Evolutionary conservation across 2,113 vertebrate species (phyloP).

Genomic region (Odocoileus virginianus): DNA sequence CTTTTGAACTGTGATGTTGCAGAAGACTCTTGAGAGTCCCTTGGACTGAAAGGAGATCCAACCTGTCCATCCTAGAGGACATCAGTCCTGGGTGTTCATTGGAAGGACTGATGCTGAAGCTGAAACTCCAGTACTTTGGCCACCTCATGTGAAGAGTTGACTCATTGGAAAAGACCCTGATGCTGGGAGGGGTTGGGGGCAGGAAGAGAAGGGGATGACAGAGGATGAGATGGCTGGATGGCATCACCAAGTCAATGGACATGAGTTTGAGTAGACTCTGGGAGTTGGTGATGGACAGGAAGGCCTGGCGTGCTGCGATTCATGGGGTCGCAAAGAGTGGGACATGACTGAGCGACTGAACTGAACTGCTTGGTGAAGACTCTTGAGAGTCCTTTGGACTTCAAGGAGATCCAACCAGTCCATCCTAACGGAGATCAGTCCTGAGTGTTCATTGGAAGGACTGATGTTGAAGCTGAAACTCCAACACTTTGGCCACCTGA

Average conservation of each 20-base stretch:
- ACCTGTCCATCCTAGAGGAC: fast-evolving
- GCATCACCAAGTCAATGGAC: background rate
- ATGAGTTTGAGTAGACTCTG: fast-evolving
- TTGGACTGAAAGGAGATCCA: too few relatives aligned
- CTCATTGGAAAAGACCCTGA: too few relatives aligned
- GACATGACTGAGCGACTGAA: background rate
- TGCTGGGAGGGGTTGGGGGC: too few relatives aligned
- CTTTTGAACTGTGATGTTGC: too few relatives aligned
- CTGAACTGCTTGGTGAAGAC: background rate
- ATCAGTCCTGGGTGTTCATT: too few relatives aligned
- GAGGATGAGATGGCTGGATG: background rate
- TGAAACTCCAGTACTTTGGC: too few relatives aligned
- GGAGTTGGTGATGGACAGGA: background rate
- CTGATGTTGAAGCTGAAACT: background rate
- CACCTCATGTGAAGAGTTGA: too few relatives aligned
- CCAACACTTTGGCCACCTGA: background rate
- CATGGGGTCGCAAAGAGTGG: background rate
- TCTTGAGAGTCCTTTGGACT: background rate
- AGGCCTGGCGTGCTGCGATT: fast-evolving
- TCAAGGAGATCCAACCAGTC: background rate
- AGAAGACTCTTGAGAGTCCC: too few relatives aligned
- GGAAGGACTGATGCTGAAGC: too few relatives aligned
- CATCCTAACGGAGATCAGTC: background rate
- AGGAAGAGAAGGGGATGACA: background rate
- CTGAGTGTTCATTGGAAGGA: background rate